Conservation (phyloP, 2,113 vertebrate species). For the Crotalus helleri region DNA sequence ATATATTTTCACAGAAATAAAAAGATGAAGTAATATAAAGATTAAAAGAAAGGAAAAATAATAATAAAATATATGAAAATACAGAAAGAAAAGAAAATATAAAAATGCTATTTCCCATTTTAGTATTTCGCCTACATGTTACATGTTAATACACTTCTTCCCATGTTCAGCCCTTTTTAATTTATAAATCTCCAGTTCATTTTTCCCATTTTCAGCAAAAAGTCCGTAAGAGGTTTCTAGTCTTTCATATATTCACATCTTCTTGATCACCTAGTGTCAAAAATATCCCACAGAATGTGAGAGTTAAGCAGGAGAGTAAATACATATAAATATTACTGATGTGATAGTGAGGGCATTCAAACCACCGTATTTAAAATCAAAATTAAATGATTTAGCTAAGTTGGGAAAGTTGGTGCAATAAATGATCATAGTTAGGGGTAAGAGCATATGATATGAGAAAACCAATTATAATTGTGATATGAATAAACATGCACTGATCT, state of each 20-base stretch:
- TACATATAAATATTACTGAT: neutral
- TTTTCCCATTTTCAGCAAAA: neutral
- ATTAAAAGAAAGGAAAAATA: neutral
- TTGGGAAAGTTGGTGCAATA: neutral
- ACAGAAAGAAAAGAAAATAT: neutral
- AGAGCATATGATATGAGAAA: neutral
- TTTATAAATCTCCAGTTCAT: neutral
- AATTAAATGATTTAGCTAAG: neutral
- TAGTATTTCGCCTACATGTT: neutral
- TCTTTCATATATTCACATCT: neutral
- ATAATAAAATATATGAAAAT: neutral
- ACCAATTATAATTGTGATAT: neutral
- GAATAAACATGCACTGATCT: neutral
- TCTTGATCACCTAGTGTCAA: neutral
- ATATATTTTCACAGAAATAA: neutral
- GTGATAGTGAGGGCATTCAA: neutral
- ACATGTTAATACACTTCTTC: neutral
- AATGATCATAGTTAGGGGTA: neutral
- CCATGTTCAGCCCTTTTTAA: neutral
- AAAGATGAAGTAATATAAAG: neutral
- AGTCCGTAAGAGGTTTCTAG: neutral
- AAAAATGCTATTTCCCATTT: neutral
- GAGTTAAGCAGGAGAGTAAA: neutral
- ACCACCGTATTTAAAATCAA: neutral
- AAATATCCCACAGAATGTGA: neutral